Conservation (phyloP, 2,888 invertebrate species). For the Troilus luridus region DNA sequence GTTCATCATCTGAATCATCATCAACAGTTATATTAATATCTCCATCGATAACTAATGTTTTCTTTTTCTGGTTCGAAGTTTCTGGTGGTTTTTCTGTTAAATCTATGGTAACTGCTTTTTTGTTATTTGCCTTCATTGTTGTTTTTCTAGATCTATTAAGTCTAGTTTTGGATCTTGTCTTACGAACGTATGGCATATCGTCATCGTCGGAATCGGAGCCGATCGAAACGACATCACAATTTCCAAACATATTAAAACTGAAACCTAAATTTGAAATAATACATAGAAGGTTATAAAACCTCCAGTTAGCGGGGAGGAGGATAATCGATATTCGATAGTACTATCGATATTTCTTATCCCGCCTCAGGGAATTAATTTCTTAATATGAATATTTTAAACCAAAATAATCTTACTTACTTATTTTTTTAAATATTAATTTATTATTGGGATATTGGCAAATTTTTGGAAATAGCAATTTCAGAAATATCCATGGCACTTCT, state of each 20-base stretch:
- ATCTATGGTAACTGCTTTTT: background rate
- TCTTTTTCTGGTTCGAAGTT: conserved; percentile 27
- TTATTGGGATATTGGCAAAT: too few species aligned
- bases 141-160: background rate
- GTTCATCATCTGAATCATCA: conserved; percentile 50
- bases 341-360: background rate
- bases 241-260: background rate
- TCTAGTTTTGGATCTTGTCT: background rate
- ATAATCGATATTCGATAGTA: background rate
- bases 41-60: conserved; percentile 43
- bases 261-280: background rate
- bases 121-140: background rate
- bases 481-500: too few species aligned
- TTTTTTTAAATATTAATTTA: too few species aligned
- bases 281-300: background rate
- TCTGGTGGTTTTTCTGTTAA: background rate
- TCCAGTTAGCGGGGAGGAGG: background rate
- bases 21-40: conserved; percentile 45
- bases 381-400: too few species aligned
- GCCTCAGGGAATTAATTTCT: background rate
- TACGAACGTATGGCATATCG: background rate
- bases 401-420: too few species aligned
- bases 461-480: too few species aligned
- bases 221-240: background rate
- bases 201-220: conserved; percentile 13